Percentiles rank a stretch among this genome's conserved stretches.
phyloP scores from a whole-genome alignment of 2,797 vertebrate species.

The Anniella stebbinsi region DNA sequence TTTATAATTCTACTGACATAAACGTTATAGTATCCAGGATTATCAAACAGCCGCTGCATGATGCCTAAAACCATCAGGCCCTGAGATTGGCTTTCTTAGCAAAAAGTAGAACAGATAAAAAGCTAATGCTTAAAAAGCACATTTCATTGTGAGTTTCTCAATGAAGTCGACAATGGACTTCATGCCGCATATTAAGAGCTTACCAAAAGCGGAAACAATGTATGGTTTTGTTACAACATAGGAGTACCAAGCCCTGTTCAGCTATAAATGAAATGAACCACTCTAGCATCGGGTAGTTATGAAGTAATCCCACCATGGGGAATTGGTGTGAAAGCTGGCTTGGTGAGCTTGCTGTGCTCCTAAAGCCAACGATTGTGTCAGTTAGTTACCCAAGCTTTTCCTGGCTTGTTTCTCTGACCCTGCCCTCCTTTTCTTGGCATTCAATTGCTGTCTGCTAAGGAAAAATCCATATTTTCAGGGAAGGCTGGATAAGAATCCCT shows the following conservation, averaged over 20 bases:
- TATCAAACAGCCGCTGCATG: not conserved
- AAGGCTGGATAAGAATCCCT: not conserved
- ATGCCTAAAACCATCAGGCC: not conserved
- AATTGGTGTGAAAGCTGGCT: not conserved
- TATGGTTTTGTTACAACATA: not conserved
- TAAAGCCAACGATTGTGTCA: not conserved
- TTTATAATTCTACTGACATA: not conserved
- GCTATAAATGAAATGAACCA: not conserved
- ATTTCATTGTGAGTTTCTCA: not conserved
- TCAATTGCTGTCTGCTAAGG: not conserved
- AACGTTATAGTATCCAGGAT: not conserved
- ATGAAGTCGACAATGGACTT: not conserved
- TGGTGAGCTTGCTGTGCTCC: not conserved
- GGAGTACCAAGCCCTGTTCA: not conserved
- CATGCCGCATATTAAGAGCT: not conserved
- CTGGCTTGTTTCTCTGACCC: not conserved
- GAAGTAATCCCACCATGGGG: not conserved
- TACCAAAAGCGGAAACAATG: not conserved
- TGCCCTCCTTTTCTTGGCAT: not conserved
- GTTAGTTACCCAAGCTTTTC: conserved; percentile 2
- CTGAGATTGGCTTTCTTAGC: not conserved
- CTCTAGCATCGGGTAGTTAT: not conserved
- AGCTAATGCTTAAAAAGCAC: not conserved
- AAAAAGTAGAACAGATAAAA: not conserved
- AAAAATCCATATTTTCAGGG: not conserved